These are phyloP conservation scores for Leistus spinibarbis DNA, from an alignment of 2,888 invertebrate species.

Conservation along the genomic window DNA sequence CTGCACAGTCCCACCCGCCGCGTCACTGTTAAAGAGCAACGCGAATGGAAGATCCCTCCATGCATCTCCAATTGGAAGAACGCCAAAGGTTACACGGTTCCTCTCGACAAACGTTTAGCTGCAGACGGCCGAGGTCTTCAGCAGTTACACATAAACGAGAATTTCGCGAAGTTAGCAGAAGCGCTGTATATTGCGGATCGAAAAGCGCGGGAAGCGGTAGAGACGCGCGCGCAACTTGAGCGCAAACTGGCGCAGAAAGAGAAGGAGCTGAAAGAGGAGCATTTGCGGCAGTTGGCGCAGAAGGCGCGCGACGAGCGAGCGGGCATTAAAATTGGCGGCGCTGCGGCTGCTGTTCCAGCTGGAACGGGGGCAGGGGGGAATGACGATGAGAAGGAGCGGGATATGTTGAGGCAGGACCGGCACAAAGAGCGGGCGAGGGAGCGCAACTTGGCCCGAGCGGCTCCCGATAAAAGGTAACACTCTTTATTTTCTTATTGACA, in stretches of 20 bases:
- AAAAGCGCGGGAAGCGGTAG: conserved; percentile 97
- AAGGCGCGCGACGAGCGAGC: conserved; percentile 95
- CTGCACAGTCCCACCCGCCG: conserved; percentile 97
- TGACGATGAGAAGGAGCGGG: conserved; percentile 80
- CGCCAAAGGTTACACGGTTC: conserved; percentile 97
- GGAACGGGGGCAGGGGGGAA: conserved; percentile 59
- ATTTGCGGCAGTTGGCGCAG: conserved; percentile 89
- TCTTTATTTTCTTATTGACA: neutral
- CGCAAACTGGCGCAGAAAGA: conserved; percentile 96
- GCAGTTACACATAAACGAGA: conserved; percentile 97
- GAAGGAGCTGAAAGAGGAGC: conserved; percentile 97
- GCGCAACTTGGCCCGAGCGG: conserved; percentile 89
- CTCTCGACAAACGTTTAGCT: conserved; percentile 95
- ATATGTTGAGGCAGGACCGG: conserved; percentile 84
- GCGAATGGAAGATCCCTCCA: conserved; percentile 99
- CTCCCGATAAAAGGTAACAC: conserved; percentile 85
- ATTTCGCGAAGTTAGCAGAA: conserved; percentile 98
- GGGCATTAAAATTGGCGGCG: conserved; percentile 64
- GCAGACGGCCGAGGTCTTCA: conserved; percentile 98
- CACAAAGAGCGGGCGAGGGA: conserved; percentile 92
- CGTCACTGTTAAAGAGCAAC: conserved; percentile 97
- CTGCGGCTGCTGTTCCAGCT: conserved; percentile 46
- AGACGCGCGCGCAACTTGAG: conserved; percentile 93
- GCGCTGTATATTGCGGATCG: conserved; percentile 95
- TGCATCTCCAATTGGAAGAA: conserved; percentile 99